Conservation (phyloP, 2,113 vertebrate species). For the Propithecus coquereli region DNA sequence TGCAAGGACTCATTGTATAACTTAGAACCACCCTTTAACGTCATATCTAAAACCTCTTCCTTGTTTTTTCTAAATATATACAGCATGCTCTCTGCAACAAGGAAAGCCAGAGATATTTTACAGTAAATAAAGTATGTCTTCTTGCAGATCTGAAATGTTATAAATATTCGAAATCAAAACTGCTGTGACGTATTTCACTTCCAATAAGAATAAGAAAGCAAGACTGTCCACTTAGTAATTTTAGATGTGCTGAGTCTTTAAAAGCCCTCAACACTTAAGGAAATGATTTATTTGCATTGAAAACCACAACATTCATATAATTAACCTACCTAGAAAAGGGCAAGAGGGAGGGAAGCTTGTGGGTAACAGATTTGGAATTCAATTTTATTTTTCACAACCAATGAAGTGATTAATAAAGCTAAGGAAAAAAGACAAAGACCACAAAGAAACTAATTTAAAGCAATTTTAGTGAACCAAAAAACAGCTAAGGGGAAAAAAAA, state of each 20-base stretch:
- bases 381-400: slow-evolving; percentile 65
- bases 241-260: slow-evolving; percentile 74
- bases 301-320: slow-evolving; percentile 78
- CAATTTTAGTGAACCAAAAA: neutral
- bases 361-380: slow-evolving; percentile 65
- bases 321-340: slow-evolving; percentile 71
- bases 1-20: slow-evolving; percentile 43
- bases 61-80: slow-evolving; percentile 60
- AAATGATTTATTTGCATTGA: slow-evolving; percentile 78
- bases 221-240: slow-evolving; percentile 73
- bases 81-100: slow-evolving; percentile 1
- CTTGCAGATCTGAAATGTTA: slow-evolving; percentile 25
- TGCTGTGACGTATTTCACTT: slow-evolving; percentile 50
- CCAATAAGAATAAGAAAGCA: slow-evolving; percentile 64
- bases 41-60: slow-evolving; percentile 58
- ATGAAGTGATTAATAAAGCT: neutral
- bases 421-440: neutral
- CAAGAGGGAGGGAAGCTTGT: slow-evolving; percentile 27
- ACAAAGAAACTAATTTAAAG: slow-evolving; percentile 13
- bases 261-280: slow-evolving; percentile 74
- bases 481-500: neutral
- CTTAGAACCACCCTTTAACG: slow-evolving; percentile 62
- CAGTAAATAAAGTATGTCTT: slow-evolving; percentile 36
- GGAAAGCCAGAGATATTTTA: slow-evolving; percentile 54
- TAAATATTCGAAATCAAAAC: slow-evolving; percentile 39